Base-by-base conservation (phyloP, 2,113 vertebrate species). In the Gymnorhina tibicen region DNA sequence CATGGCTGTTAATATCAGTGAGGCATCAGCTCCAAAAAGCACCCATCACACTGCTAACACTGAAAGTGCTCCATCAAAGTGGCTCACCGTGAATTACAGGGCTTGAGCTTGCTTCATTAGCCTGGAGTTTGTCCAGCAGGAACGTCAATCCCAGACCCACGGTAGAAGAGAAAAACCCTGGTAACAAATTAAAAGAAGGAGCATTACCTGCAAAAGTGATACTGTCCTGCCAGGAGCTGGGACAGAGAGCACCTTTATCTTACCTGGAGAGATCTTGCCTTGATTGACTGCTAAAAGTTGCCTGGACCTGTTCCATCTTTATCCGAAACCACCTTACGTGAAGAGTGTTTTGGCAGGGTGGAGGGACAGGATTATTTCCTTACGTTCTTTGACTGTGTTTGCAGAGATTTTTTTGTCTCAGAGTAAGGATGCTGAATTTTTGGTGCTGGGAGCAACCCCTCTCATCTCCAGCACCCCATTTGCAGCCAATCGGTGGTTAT, bases 1-100 rank as follows among this genome's bases (percentile, higher is more conserved):
- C 62, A 90, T 24, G 63, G 90, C 86, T 19, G 76, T 95, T 96
- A 95, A 96, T 95, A 95, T 92, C 95, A 82, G 94, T 58, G 66
- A 97, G 94, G 75, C 92, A 88, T 96, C 88, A 96, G 85, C 94
- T 96, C 83, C 9, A 15, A 96, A 93, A 88, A 96, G 89, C 89
- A 79, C 94, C 92, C 89, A 82, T 91, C 96, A 96, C 90, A 94
- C 96, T 91, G 94, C 70, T 90, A 89, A 91, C 93, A 55, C 92
- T 93, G 9, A 81, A 81, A 96, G 91, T 86, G 66, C 91, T 94
- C 96, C 88, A 66, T 94, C 94, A 95, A 91, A 95, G 84, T 30
- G 0, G 28, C 89, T 94, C 3, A 33, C 93, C 0, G 8, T 96
- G 94, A 96, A 91, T 95, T 94, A 93, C 90, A 70, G 86, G 93